These are phyloP conservation scores for Polietes domitor DNA, from an alignment of 2,888 invertebrate genomes.

Conservation along the genomic window DNA sequence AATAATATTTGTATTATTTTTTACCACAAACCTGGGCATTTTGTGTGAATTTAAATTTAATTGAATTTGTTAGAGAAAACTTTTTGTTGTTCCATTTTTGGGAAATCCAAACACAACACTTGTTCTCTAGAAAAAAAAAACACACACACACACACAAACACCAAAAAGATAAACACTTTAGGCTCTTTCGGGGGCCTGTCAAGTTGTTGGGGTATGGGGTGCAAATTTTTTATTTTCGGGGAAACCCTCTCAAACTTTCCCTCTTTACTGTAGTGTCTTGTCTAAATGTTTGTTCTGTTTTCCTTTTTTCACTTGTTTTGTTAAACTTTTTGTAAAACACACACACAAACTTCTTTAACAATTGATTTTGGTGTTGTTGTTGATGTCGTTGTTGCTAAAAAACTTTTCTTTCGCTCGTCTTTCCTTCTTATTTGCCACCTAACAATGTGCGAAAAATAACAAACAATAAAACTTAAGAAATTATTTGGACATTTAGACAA, in stretches of 20 bases:
- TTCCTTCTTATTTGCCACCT: not conserved
- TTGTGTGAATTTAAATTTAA: not conserved
- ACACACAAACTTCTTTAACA: constrained; percentile 6
- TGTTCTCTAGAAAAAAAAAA: not conserved
- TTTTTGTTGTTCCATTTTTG: no score
- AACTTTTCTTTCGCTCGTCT: not conserved
- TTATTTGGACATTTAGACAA: constrained; percentile 59
- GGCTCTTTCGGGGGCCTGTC: not conserved
- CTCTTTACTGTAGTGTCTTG: not conserved
- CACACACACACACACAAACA: no score
- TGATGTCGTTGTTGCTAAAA: constrained; percentile 1
- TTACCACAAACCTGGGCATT: not conserved
- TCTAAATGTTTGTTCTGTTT: not conserved
- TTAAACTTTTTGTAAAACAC: not conserved
- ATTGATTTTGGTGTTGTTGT: constrained; percentile 15
- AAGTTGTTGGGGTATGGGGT: no score
- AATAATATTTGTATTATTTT: not conserved
- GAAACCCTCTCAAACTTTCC: no score
- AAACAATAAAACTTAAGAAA: constrained; percentile 50
- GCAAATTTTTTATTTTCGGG: no score
- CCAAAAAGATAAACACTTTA: not conserved
- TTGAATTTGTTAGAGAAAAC: not conserved
- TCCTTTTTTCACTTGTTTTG: not conserved
- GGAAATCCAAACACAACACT: not conserved
- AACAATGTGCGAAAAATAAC: constrained; percentile 28